Conservation (phyloP, 1,140 invertebrate genomes). For the Procambarus clarkii region DNA sequence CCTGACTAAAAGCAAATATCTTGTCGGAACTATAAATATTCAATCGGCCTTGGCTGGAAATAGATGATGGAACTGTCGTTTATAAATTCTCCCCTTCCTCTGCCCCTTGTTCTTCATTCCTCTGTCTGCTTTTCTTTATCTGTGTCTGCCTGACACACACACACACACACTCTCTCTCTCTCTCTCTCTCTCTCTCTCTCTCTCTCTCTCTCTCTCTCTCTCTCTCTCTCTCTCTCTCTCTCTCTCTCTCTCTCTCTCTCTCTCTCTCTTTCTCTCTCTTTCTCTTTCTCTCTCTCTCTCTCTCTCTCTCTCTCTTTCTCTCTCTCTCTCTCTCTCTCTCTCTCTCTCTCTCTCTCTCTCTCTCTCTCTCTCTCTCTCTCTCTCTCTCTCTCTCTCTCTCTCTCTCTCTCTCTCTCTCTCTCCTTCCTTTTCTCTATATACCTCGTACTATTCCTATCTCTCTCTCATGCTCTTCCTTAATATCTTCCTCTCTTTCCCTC, state of each 20-base stretch:
- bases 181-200: background rate
- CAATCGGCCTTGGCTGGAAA: background rate
- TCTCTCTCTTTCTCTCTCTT: too few species aligned
- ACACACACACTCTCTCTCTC: too few species aligned
- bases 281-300: background rate
- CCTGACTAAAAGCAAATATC: background rate
- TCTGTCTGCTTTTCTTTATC: too few species aligned
- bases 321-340: background rate
- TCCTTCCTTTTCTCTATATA: too few species aligned
- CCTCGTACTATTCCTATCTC: background rate
- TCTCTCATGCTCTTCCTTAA: background rate
- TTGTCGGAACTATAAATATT: conserved; percentile 3
- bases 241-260: background rate
- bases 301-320: background rate
- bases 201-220: background rate
- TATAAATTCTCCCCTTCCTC: background rate
- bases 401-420: too few species aligned
- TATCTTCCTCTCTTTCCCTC: background rate
- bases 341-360: background rate
- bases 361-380: background rate
- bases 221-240: background rate
- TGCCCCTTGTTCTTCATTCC: too few species aligned
- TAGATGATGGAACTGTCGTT: background rate
- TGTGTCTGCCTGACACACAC: too few species aligned
- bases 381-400: too few species aligned